Evolutionary conservation across 2,113 vertebrate genomes (phyloP).

Genomic region (Podarcis raffonei): DNA sequence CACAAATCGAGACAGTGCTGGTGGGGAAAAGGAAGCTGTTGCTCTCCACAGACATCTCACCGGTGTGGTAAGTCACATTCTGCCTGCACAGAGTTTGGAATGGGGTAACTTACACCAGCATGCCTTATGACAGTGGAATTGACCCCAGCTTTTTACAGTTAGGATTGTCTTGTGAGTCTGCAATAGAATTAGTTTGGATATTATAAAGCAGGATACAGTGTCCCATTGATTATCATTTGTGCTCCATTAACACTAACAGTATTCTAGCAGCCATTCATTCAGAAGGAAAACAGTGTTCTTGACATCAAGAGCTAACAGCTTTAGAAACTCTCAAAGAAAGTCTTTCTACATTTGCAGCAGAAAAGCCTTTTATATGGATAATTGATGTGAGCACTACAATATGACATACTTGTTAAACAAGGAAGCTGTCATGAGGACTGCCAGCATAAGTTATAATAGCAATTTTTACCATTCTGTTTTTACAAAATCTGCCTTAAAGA

Average conservation of each 20-base stretch:
- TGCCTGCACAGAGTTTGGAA: too few species aligned
- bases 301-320: neutral
- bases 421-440: neutral
- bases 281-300: constrained; percentile 1
- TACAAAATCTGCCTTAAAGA: neutral
- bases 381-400: neutral
- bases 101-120: too few species aligned
- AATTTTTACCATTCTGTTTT: neutral
- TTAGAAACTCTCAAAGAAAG: neutral
- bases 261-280: neutral
- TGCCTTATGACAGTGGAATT: too few species aligned
- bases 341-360: neutral
- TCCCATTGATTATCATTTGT: neutral
- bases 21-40: too few species aligned
- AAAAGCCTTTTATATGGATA: too few species aligned
- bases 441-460: neutral
- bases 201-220: neutral
- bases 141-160: neutral
- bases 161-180: neutral
- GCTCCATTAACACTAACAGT: neutral
- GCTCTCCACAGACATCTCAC: too few species aligned
- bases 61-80: too few species aligned
- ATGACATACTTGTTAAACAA: constrained; percentile 1
- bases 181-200: neutral
- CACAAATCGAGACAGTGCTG: neutral